Base-by-base conservation (phyloP, 2,113 vertebrate genomes). In the Pachypanchax playfairii region DNA sequence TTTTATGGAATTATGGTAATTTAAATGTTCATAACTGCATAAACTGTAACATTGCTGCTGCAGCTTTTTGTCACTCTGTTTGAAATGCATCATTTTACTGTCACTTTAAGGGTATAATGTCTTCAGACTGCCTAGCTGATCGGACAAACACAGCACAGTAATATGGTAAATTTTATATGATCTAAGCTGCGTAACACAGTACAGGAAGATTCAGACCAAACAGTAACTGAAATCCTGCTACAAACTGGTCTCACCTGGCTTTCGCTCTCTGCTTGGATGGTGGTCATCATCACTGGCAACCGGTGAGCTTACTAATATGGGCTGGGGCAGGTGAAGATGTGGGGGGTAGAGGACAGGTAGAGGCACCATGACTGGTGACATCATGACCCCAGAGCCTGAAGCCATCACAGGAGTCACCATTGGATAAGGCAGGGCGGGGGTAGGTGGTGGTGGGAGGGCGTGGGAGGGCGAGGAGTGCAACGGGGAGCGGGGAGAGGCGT, bases 301-400 rank as follows among this genome's bases (percentile, higher is more conserved):
- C 29, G 93, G 89, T 1, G 56, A 38, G 75, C 68, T 87, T 63
- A 98, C 91, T 93, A 97, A 95, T 70, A 99, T 92, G 7, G 92
- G 82, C 75, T 94, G 94, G 67, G 92, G 92, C 73, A 98, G 91
- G 83, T 94, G 93, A 25, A 95, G 91, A 6, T 92, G 86, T 24
- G 96, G 91, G 49, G 93, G 83, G 79, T 96, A 98, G 85, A 97
- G 93, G 31, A 98, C 92, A 5, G 96, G 92, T 62, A 98, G 90
- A 0, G 94, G 92, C 43, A 98, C 90, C 77, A 98, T 95, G 3
- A 98, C 92, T 0, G 94, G 93, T 49, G 96, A 94, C 63, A 98
- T 90, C 81, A 98, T 83, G 57, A 90, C 84, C 74, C 80, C 76
- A 8, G 87, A 85, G 11, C 92, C 91, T 0, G 94, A 86, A 60